These are phyloP conservation scores for Morpho achilles DNA, from an alignment of 2,888 invertebrate species.

Conservation along the genomic window DNA sequence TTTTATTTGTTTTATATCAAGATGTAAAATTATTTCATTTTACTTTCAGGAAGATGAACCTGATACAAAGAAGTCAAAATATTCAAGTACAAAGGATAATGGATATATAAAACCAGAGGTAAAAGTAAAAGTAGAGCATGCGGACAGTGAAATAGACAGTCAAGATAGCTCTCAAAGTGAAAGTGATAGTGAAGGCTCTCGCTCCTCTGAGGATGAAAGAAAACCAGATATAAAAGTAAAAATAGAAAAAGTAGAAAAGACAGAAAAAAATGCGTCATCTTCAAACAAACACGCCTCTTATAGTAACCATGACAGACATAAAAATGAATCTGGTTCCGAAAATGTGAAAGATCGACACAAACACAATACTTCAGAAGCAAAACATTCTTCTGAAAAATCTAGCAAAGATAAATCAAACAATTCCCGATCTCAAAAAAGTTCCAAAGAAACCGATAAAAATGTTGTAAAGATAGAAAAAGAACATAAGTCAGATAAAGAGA, in stretches of 20 bases:
- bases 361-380: conserved; percentile 39
- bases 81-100: conserved; percentile 48
- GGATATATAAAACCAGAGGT: conserved; percentile 41
- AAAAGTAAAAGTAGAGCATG: conserved; percentile 43
- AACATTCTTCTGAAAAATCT: conserved; percentile 42
- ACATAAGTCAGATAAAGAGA: conserved; percentile 24
- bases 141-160: conserved; percentile 36
- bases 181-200: conserved; percentile 47
- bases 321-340: conserved; percentile 39
- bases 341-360: conserved; percentile 36
- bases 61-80: conserved; percentile 49
- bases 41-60: conserved; percentile 56
- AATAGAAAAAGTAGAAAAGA: conserved; percentile 43
- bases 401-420: conserved; percentile 47
- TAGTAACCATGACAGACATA: conserved; percentile 39
- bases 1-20: neutral
- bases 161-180: conserved; percentile 46
- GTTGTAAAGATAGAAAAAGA: conserved; percentile 27
- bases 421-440: conserved; percentile 44
- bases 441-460: conserved; percentile 17
- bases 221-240: conserved; percentile 36
- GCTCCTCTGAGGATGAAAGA: conserved; percentile 51
- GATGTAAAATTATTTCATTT: neutral
- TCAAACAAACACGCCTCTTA: conserved; percentile 42
- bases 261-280: conserved; percentile 38